phyloP scores from a whole-genome alignment of 2,797 vertebrate genomes.

The Sternarchorhynchus goeldii region DNA sequence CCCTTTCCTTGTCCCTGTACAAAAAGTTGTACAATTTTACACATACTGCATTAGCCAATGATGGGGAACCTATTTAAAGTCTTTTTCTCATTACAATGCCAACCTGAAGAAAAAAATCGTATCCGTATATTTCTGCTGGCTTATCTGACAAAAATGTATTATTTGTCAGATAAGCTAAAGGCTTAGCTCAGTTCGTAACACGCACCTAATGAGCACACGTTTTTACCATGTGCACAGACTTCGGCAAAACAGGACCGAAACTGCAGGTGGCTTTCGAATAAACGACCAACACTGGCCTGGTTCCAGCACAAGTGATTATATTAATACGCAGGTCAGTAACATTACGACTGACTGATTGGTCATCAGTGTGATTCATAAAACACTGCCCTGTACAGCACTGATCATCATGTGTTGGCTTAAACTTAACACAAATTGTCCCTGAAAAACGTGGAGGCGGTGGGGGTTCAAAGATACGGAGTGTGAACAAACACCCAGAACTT shows the following conservation, averaged over 20 bases:
- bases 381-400: slow-evolving; percentile 20
- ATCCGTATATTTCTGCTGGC: not conserved
- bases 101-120: not conserved
- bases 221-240: not conserved
- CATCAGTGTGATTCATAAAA: slow-evolving; percentile 20
- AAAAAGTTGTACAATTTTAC: not conserved
- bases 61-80: not conserved
- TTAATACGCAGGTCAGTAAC: slow-evolving; percentile 24
- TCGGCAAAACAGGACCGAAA: not conserved
- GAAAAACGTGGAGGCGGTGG: slow-evolving; percentile 8
- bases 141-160: not conserved
- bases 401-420: slow-evolving; percentile 2
- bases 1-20: not conserved
- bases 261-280: too few species aligned
- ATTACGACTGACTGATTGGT: not conserved
- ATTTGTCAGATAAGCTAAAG: not conserved
- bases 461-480: not conserved
- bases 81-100: not conserved
- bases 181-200: not conserved
- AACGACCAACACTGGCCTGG: not conserved
- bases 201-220: not conserved
- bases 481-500: not conserved
- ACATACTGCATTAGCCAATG: not conserved
- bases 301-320: slow-evolving; percentile 15
- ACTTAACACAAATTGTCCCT: slow-evolving; percentile 32